These are phyloP conservation scores for Lepilemur septentrionalis DNA, from an alignment of 2,797 vertebrate species.

Conservation along the genomic window DNA sequence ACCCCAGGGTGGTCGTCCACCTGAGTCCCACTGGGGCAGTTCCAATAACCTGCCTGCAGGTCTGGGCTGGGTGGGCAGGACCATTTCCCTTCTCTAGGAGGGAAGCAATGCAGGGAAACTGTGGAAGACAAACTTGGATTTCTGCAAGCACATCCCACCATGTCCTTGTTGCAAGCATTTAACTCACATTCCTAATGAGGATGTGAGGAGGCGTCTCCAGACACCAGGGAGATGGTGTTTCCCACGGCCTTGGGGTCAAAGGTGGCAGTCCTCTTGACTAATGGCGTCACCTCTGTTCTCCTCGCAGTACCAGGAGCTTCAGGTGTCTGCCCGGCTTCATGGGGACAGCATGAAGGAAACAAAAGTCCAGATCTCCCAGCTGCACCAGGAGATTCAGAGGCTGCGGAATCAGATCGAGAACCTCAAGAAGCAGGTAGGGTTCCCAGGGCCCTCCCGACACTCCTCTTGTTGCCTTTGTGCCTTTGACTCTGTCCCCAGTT, in stretches of 20 bases:
- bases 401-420: constrained; percentile 88
- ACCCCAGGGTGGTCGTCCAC: not conserved
- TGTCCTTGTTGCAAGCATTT: not conserved
- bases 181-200: not conserved
- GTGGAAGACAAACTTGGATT: not conserved
- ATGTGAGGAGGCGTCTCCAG: not conserved
- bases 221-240: too few species aligned
- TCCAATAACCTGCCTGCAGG: not conserved
- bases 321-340: constrained; percentile 66
- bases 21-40: not conserved
- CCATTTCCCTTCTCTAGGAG: not conserved
- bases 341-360: constrained; percentile 76
- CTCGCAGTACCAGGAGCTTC: constrained; percentile 77
- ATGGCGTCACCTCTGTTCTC: not conserved
- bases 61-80: not conserved
- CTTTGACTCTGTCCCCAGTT: not conserved
- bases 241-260: not conserved
- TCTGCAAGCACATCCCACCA: not conserved
- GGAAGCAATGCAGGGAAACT: too few species aligned
- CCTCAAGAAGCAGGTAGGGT: constrained; percentile 89
- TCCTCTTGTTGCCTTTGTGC: not conserved
- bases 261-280: not conserved
- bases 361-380: constrained; percentile 88
- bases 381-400: constrained; percentile 89
- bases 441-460: not conserved